Conservation (phyloP, 2,113 vertebrate genomes). For the Hippocampus comes region DNA sequence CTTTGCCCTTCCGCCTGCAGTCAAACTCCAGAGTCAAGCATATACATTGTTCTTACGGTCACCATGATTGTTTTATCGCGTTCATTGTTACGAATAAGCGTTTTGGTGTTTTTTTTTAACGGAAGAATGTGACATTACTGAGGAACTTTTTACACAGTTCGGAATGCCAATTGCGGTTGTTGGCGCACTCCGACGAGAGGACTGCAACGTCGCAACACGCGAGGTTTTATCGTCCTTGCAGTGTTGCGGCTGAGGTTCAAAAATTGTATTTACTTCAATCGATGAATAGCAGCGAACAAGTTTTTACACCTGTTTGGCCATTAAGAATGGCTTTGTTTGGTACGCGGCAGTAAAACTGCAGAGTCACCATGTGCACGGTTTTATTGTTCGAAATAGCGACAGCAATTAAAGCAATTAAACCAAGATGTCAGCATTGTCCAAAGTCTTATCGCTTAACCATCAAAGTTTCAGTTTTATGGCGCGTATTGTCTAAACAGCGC, state of each 20-base stretch:
- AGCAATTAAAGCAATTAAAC: too few species aligned
- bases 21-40: not conserved
- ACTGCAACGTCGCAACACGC: too few species aligned
- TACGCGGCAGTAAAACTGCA: not conserved
- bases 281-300: not conserved
- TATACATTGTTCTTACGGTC: not conserved
- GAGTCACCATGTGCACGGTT: not conserved
- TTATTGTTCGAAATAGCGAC: not conserved
- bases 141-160: too few species aligned
- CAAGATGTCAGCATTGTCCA: too few species aligned
- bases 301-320: not conserved
- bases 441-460: too few species aligned
- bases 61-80: not conserved
- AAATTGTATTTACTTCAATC: not conserved
- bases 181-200: too few species aligned
- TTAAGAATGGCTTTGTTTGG: not conserved
- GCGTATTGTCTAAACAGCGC: too few species aligned
- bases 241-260: too few species aligned
- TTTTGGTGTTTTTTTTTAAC: not conserved
- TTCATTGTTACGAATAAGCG: not conserved
- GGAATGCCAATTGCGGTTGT: too few species aligned
- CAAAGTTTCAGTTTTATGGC: too few species aligned
- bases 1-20: not conserved
- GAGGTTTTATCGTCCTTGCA: too few species aligned
- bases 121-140: too few species aligned